Evolutionary conservation across 2,888 invertebrate species (phyloP), one percentile per base, ranked within the genome.

Genomic region (Melanostoma mellinum): DNA sequence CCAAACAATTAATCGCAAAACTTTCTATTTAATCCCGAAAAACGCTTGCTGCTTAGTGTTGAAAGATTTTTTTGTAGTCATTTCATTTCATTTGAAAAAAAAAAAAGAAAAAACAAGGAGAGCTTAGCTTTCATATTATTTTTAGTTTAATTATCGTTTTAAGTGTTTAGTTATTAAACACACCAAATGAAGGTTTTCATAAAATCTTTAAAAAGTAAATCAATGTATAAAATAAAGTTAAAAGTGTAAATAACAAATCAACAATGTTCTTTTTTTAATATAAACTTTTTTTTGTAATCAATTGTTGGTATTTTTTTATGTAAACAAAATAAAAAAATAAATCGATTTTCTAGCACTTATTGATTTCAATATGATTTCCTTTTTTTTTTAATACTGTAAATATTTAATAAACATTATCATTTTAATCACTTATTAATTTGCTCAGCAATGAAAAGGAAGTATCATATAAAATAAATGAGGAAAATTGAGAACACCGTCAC

Each of bases 11-110:
- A 44, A 56, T 73, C 71, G 52, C 52, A 69, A 52, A 38, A 46
- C 60, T 30, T 50, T 35, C 33, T 68, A 68, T 63, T 73, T 44
- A 46, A 63, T 52, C 71, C 44, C 55, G 52, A 48, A 72, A 78
- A 74, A 82, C 65, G 77, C 78, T 82, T 82, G 82, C 82, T 82
- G 82, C 82, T 78, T 78, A 78, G 68, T 77, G 82, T 82, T 82
- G 82, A 78, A 73, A 68, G 52, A 63, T 73, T 72, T 69, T 77
- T 65, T 74, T 44, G 42, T 78, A 63, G 52, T 76, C 53, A 81
- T 81, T 72, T 60, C 46, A 53, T 35, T 55, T 56, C 48, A 42
- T 50, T 56, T 50, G 32, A 42, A 71, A 55, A 33, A 46, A 52
- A 69, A 48, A 60, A 68, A 40, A 65, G 68, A 55, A 3, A 50